Evolutionary conservation across 2,888 invertebrate species (phyloP), one percentile per base, ranked within the genome.

Genomic region (Callimorpha dominula): DNA sequence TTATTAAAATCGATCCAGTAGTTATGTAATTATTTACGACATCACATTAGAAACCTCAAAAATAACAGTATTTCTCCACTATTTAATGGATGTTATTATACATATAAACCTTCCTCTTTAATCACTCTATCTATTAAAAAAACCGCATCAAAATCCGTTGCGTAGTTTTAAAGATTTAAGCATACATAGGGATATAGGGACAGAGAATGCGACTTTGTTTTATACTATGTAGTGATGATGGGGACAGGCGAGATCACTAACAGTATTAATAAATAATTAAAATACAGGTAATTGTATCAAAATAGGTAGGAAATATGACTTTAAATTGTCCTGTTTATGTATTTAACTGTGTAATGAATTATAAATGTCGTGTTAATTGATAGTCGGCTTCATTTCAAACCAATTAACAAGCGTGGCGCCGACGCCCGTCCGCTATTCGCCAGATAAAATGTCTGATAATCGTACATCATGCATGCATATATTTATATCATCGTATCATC

Each of bases 371-470:
- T 80, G 81, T 82, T 87, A 90, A 90, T 90, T 88, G 88, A 85
- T 79, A 83, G 81, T 80, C 84, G 85, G 85, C 85, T 88, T 88
- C 87, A 89, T 91, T 89, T 86, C 85, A 84, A 85, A 78, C 81
- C 81, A 87, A 91, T 68, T 91, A 91, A 90, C 88, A 85, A 89
- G 83, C 79, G 81, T 85, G 89, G 89, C 89, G 89, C 89, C 88
- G 88, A 89, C 89, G 88, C 88, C 75, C 73, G 78, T 66, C 66
- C 79, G 72, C 78, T 81, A 83, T 74, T 75, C 82, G 77, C 78
- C 82, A 85, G 89, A 92, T 92, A 92, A 88, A 83, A 81, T 78
- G 76, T 73, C 84, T 86, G 91, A 92, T 91, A 91, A 87, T 86
- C 83, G 60, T 60, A 60, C 60, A 31, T 60, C 60, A 60, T 60